These are phyloP conservation scores for Amphipyra tragopoginis DNA, from an alignment of 2,888 invertebrate species.

Conservation along the genomic window DNA sequence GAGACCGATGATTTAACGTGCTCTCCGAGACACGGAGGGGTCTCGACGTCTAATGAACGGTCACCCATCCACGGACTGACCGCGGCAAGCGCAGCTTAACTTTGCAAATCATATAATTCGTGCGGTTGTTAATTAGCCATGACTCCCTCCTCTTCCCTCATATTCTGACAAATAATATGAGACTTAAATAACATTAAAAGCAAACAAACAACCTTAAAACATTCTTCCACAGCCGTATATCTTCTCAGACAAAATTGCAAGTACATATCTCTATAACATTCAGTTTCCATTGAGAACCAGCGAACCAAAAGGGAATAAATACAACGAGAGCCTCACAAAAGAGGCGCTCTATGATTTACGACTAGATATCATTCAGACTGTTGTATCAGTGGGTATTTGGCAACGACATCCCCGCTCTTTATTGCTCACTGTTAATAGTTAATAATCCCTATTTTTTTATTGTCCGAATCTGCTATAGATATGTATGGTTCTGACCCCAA, in stretches of 20 bases:
- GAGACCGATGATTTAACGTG: too few species aligned
- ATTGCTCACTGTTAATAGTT: slow-evolving; percentile 56
- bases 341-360: slow-evolving; percentile 74
- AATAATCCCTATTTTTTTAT: slow-evolving; percentile 55
- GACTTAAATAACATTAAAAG: too few species aligned
- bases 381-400: slow-evolving; percentile 58
- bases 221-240: slow-evolving; percentile 17
- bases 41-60: too few species aligned
- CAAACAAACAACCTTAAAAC: not conserved
- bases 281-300: slow-evolving; percentile 65
- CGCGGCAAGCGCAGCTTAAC: too few species aligned
- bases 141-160: too few species aligned
- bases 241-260: slow-evolving; percentile 48
- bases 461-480: slow-evolving; percentile 31
- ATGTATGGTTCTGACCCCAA: slow-evolving; percentile 13
- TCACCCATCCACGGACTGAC: too few species aligned
- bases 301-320: slow-evolving; percentile 65
- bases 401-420: slow-evolving; percentile 49
- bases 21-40: too few species aligned
- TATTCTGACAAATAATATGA: too few species aligned
- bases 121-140: too few species aligned
- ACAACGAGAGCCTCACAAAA: slow-evolving; percentile 61
- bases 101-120: too few species aligned
- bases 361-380: slow-evolving; percentile 66
- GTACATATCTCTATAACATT: slow-evolving; percentile 58